Conservation (phyloP, 2,113 vertebrate species). For the Melozone crissalis region DNA sequence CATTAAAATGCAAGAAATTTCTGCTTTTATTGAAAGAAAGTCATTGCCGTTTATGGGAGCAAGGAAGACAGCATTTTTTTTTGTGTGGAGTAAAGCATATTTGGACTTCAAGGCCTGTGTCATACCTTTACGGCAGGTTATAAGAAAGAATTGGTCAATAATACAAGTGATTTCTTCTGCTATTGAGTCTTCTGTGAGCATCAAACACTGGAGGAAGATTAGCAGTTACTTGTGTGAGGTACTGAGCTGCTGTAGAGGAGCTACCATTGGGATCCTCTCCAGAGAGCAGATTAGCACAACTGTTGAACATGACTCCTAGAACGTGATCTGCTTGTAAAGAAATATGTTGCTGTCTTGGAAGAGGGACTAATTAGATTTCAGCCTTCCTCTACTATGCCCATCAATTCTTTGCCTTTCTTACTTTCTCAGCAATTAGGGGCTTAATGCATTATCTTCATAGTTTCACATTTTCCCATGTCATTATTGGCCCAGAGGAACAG, state of each 20-base stretch:
- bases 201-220: not conserved
- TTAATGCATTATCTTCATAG: not conserved
- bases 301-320: not conserved
- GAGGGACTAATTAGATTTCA: not conserved
- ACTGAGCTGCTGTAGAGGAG: not conserved
- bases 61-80: not conserved
- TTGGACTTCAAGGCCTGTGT: not conserved
- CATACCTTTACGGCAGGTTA: not conserved
- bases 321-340: not conserved
- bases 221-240: not conserved
- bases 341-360: not conserved
- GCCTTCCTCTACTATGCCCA: not conserved
- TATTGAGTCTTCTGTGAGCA: not conserved
- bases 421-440: not conserved
- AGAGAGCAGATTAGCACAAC: not conserved
- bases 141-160: not conserved
- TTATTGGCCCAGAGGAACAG: not conserved
- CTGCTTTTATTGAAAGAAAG: not conserved
- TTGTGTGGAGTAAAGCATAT: not conserved
- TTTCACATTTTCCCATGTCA: not conserved
- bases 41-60: not conserved
- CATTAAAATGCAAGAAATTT: not conserved
- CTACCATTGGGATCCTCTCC: not conserved
- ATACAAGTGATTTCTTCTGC: not conserved
- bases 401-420: not conserved